Base-by-base conservation (phyloP, 2,888 invertebrate genomes). In the Tachina lurida region DNA sequence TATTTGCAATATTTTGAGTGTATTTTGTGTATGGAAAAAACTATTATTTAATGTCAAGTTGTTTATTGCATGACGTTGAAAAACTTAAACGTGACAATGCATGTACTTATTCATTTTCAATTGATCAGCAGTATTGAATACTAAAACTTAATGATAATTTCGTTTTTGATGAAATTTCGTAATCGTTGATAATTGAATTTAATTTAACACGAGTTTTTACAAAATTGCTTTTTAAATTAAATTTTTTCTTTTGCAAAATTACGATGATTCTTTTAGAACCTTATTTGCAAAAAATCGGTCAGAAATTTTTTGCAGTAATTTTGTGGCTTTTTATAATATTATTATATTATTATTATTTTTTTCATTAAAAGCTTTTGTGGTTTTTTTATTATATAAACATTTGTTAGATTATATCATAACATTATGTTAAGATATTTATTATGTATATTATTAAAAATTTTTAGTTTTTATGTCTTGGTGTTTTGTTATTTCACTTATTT, bases 51-150 rank as follows among this genome's bases (percentile, higher is more conserved):
- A 54, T 77, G 58, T 67, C 41, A 71, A 62, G 54, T 49, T n/a
- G 60, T 67, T 70, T 60, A 15, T 54, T 71, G 68, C 52, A 43
- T 52, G 17, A 70, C 43, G 60, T 41, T 49, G 31, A 41, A n/a
- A 74, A 62, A 31, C 0, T 31, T n/a, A 58, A 80, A 84, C 71
- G 80, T 80, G 80, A 67, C 65, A 60, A 39, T 80, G 58, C 22
- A 71, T 75, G 41, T 52, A 54, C 68, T 56, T 60, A 81, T 60
- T 67, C 47, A n/a, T 47, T 68, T 68, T 62, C 7, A 39, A 56
- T 39, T 60, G 67, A 77, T 65, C 31, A 22, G 15, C 54, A 31
- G 52, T 31, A 65, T 75, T 49, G 63, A 52, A 76, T 76, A 19
- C 8, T 17, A 39, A 76, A 65, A 45, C 17, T 65, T 1, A 47